Evolutionary conservation across 2,888 invertebrate genomes (phyloP), one percentile per base, ranked within the genome.

Genomic region (Erebia epiphron): DNA sequence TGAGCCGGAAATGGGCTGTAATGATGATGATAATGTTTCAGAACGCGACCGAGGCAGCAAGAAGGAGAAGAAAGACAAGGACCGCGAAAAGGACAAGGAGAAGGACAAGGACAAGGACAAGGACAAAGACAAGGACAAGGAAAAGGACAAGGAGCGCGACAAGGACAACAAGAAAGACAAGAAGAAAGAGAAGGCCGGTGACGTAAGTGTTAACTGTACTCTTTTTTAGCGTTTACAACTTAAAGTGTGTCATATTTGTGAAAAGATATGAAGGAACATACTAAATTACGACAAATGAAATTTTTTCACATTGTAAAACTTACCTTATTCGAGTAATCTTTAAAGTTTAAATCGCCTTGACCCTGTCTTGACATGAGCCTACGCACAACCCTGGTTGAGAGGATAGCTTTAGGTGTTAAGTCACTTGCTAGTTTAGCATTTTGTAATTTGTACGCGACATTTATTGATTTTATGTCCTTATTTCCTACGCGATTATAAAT

Each of bases 1-100:
- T 26, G 26, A 26, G 1, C 26, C 26, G 2, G 26, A 1, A 26
- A 26, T 26, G 4, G 14, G 50, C 7, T n/a, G 50, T 50, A 14
- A 14, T 50, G n/a, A 50, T 14, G 35, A 21, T 58, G 58, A 35
- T 35, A 14, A 14, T 21, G 46, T 21, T 54, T 4, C 86, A 88
- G 93, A 94, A 16, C 90, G 94, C 41, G 93, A 93, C 26, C 86
- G 91, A 77, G 88, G 90, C 69, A 90, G 94, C 76, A 95, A 95
- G 78, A 94, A 95, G 78, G 94, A 95, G 73, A 94, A 95, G 78
- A 95, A 96, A 71, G 95, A 95, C 77, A 95, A 95, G 78, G 94
- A 94, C 2, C 46, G 62, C 14, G 62, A 62, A 21, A 84, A 90
- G 72, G 93, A 94, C 54, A 93, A 92, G 73, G 93, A 94, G 26